Evolutionary conservation across 2,888 invertebrate species (phyloP).

Genomic region (Eudasyphora cyanicolor): DNA sequence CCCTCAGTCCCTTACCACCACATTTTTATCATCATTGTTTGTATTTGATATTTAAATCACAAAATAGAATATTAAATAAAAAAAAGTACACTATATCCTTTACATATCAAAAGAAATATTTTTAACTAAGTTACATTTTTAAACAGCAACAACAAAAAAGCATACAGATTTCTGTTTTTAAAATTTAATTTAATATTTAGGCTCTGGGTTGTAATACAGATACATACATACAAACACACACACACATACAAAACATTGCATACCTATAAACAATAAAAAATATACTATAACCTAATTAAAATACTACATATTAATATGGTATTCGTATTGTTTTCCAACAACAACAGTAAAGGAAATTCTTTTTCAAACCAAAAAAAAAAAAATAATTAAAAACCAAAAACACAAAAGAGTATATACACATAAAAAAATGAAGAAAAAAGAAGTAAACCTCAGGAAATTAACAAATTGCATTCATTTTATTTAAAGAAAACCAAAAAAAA

Average conservation of each 20-base stretch:
- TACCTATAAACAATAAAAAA: too few species aligned
- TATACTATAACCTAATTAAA: too few species aligned
- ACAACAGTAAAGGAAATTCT: not conserved
- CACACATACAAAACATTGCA: not conserved
- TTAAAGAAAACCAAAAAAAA: slow-evolving; percentile 39
- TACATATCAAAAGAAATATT: slow-evolving; percentile 62
- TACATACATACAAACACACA: not conserved
- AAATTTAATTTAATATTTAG: slow-evolving; percentile 53
- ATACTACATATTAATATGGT: not conserved
- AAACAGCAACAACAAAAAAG: not conserved
- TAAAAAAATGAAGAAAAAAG: slow-evolving; percentile 43
- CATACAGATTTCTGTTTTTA: slow-evolving; percentile 2
- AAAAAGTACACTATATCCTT: slow-evolving; percentile 44
- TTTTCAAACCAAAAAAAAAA: slow-evolving; percentile 22
- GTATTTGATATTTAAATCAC: not conserved
- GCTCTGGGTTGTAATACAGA: slow-evolving; percentile 62
- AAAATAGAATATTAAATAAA: not conserved
- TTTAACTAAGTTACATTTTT: slow-evolving; percentile 40
- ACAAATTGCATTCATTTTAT: slow-evolving; percentile 56
- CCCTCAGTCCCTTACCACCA: too few species aligned
- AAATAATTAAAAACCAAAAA: slow-evolving; percentile 26
- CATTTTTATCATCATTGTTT: too few species aligned
- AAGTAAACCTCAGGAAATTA: slow-evolving; percentile 63
- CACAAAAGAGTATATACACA: slow-evolving; percentile 25
- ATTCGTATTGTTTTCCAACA: not conserved